Conservation (phyloP, 2,797 vertebrate species). For the Monodelphis domestica region DNA sequence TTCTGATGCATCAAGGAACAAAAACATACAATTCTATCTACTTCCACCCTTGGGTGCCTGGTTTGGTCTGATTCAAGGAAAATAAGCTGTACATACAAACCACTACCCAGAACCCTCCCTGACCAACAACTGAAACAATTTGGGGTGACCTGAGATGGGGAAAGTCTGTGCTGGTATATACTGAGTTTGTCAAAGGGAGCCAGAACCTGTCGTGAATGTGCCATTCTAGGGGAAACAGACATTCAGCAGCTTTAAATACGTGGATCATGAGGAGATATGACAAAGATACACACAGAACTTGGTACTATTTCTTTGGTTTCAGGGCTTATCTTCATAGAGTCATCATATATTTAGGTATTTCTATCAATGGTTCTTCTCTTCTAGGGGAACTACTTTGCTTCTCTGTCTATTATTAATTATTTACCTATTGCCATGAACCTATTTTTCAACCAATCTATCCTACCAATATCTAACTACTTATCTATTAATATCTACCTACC, state of each 20-base stretch:
- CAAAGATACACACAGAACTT: not conserved
- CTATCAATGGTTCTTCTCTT: not conserved
- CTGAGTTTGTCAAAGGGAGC: not conserved
- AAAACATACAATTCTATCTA: not conserved
- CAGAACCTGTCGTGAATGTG: not conserved
- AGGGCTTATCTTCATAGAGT: not conserved
- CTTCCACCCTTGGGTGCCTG: not conserved
- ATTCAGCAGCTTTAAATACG: not conserved
- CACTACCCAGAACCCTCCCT: not conserved
- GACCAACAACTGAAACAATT: not conserved
- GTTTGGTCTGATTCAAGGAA: not conserved
- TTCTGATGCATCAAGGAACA: not conserved
- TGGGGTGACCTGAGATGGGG: not conserved
- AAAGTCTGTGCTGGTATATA: not conserved
- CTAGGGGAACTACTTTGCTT: not conserved
- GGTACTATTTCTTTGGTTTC: not conserved
- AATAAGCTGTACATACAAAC: not conserved
- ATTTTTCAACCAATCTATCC: not conserved
- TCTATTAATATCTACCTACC: not conserved
- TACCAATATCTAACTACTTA: not conserved
- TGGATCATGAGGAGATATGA: not conserved
- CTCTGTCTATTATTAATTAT: not conserved
- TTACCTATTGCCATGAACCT: not conserved
- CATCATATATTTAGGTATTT: not conserved
- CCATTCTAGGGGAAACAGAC: not conserved